Percentiles rank a stretch among this genome's conserved stretches.
These are phyloP conservation scores for Eristalis arbustorum DNA, from an alignment of 2,888 invertebrate species.

Conservation along the genomic window DNA sequence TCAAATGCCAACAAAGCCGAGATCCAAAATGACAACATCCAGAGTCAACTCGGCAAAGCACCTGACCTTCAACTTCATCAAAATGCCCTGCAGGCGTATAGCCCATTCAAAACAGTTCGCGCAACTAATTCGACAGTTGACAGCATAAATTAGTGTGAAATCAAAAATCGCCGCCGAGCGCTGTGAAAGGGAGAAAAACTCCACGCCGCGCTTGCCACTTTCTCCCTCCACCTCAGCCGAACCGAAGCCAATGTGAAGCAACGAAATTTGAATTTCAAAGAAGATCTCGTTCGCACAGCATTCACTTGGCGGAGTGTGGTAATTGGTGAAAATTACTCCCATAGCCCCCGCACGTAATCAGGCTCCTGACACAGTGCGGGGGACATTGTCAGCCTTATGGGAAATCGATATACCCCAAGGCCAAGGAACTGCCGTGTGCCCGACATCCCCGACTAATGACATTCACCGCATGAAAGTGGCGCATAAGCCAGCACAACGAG, in stretches of 20 bases:
- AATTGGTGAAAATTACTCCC: constrained; percentile 18
- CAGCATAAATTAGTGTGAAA: constrained; percentile 8
- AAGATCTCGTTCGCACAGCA: no score
- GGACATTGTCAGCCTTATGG: background rate
- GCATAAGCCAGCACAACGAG: constrained; percentile 24
- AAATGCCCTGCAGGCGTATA: background rate
- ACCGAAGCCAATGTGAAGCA: background rate
- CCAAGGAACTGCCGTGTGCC: background rate
- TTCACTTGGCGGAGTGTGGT: no score
- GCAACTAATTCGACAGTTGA: constrained; percentile 12
- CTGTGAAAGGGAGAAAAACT: background rate
- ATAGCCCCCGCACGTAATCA: background rate
- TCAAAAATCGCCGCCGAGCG: background rate
- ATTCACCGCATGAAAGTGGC: constrained; percentile 35
- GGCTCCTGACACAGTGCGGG: background rate
- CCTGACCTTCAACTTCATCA: background rate
- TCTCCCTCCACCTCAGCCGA: background rate
- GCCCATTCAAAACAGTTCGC: background rate
- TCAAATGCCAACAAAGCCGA: background rate
- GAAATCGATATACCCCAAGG: constrained; percentile 4
- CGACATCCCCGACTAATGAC: constrained; percentile 1
- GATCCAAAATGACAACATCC: background rate
- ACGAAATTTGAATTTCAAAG: background rate
- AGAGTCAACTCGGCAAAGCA: background rate
- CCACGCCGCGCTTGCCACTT: background rate